Conservation (phyloP, 2,797 vertebrate genomes). For the Rhinella marina region DNA sequence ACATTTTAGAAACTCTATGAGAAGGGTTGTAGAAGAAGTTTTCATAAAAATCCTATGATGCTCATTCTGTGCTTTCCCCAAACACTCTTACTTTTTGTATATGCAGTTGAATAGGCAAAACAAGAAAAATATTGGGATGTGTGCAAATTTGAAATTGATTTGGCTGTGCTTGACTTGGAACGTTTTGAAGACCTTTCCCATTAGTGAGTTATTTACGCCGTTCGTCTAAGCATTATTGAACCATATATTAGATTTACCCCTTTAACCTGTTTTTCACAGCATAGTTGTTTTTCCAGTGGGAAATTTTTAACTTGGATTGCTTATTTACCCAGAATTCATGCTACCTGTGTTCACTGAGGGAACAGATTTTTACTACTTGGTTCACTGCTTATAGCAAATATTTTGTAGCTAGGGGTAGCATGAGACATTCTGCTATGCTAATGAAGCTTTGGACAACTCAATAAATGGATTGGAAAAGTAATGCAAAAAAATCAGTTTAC, state of each 20-base stretch:
- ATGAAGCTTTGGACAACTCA: neutral
- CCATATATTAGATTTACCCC: neutral
- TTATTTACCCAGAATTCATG: conserved; percentile 14
- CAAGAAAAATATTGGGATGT: neutral
- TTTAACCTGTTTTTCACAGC: conserved; percentile 12
- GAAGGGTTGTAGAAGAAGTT: neutral
- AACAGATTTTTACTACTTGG: conserved; percentile 1
- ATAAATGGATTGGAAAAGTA: neutral
- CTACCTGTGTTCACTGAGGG: neutral
- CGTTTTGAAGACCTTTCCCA: neutral
- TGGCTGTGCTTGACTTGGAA: neutral
- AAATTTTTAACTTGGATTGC: conserved; percentile 25
- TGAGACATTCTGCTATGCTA: neutral
- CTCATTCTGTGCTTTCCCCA: neutral
- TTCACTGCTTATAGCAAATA: conserved; percentile 3
- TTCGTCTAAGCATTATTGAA: neutral
- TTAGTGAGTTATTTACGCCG: neutral
- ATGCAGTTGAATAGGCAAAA: neutral
- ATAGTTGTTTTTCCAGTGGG: conserved; percentile 17
- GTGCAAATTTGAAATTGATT: neutral
- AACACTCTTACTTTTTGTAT: neutral
- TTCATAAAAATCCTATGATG: neutral
- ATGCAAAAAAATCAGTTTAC: neutral
- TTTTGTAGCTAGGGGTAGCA: neutral
- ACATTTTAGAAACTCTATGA: neutral